Percentiles rank a stretch among this genome's conserved stretches.
Conservation (phyloP, 2,113 vertebrate genomes). For the Delphinapterus leucas region DNA sequence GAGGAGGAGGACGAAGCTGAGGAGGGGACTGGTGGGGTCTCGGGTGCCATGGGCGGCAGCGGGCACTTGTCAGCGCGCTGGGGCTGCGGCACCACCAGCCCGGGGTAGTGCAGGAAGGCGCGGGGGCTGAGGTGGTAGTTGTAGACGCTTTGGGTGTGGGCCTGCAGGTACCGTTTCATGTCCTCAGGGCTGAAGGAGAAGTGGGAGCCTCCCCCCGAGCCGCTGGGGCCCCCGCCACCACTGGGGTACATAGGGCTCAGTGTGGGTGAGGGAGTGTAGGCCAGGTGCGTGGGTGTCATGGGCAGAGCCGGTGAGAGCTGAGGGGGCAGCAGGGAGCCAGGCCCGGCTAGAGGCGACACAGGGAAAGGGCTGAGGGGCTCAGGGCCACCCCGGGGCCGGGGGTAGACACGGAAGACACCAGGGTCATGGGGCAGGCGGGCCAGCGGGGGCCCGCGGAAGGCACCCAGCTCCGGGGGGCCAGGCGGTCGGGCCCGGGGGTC, state of each 20-base stretch:
- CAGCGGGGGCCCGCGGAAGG: slow-evolving; percentile 84
- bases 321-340: slow-evolving; percentile 84
- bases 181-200: slow-evolving; percentile 95
- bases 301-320: slow-evolving; percentile 91
- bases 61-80: slow-evolving; percentile 87
- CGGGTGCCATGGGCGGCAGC: slow-evolving; percentile 75
- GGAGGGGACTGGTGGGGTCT: slow-evolving; percentile 77
- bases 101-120: slow-evolving; percentile 94
- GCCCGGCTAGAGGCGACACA: slow-evolving; percentile 89
- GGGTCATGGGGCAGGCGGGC: slow-evolving; percentile 82
- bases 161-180: slow-evolving; percentile 96
- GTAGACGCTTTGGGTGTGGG: slow-evolving; percentile 93
- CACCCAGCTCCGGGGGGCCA: slow-evolving; percentile 73
- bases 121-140: slow-evolving; percentile 96
- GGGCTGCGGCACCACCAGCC: slow-evolving; percentile 91
- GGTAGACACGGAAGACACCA: slow-evolving; percentile 88
- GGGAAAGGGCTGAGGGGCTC: slow-evolving; percentile 91
- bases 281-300: slow-evolving; percentile 91
- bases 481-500: slow-evolving; percentile 80
- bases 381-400: slow-evolving; percentile 79
- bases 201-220: slow-evolving; percentile 84
- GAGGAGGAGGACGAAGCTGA: slow-evolving; percentile 76
- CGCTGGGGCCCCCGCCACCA: slow-evolving; percentile 62
- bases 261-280: slow-evolving; percentile 92
- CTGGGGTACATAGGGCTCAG: slow-evolving; percentile 89